These are phyloP conservation scores for Elymnias hypermnestra DNA, from an alignment of 1,140 invertebrate genomes.

Conservation along the genomic window DNA sequence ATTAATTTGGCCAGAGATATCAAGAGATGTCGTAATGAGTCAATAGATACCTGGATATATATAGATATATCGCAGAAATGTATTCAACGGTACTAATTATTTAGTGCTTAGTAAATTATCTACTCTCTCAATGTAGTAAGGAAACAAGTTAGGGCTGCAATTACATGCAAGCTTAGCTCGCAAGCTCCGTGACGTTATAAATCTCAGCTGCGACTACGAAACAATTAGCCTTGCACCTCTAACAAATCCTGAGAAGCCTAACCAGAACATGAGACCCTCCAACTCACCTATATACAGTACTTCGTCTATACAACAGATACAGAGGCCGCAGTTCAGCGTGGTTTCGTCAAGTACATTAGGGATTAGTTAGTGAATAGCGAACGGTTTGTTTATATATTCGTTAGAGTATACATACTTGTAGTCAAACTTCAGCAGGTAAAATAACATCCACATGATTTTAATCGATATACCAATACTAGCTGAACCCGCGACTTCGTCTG, in stretches of 20 bases:
- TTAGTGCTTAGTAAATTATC: neutral
- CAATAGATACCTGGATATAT: no score
- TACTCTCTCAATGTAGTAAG: neutral
- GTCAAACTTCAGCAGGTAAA: slow-evolving; percentile 14
- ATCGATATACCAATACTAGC: no score
- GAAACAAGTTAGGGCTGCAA: neutral
- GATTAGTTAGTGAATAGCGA: slow-evolving; percentile 33
- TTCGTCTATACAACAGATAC: neutral
- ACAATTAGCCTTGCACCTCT: slow-evolving; percentile 46
- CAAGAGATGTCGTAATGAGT: no score
- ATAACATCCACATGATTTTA: slow-evolving; percentile 1
- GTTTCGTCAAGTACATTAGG: slow-evolving; percentile 30
- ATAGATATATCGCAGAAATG: no score
- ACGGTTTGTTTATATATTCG: slow-evolving; percentile 28
- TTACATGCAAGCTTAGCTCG: slow-evolving; percentile 4
- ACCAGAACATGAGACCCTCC: slow-evolving; percentile 12
- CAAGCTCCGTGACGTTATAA: slow-evolving; percentile 37
- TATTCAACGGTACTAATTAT: neutral
- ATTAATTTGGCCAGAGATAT: no score
- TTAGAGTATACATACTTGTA: slow-evolving; percentile 25
- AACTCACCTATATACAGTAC: slow-evolving; percentile 7
- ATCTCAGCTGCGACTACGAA: slow-evolving; percentile 29
- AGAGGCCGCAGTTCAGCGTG: slow-evolving; percentile 19
- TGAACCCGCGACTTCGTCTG: no score
- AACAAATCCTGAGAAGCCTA: slow-evolving; percentile 22